Evolutionary conservation across 2,797 vertebrate genomes (phyloP).

Genomic region (Enoplosus armatus): DNA sequence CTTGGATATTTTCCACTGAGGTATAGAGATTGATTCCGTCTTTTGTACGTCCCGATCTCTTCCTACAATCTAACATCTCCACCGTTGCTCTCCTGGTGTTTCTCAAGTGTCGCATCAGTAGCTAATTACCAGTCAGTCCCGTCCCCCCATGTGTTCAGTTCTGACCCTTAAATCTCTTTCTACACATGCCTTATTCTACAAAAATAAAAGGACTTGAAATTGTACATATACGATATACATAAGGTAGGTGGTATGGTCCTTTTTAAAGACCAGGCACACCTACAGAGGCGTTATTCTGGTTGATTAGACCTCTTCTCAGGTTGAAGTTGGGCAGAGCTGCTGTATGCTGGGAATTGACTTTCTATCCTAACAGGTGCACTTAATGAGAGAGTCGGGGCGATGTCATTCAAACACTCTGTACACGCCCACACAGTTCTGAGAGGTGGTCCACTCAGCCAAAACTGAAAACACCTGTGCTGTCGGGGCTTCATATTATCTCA

Average conservation of each 20-base stretch:
- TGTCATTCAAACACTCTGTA: neutral
- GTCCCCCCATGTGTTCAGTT: neutral
- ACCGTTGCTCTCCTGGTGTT: neutral
- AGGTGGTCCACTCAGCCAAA: neutral
- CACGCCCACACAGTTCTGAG: neutral
- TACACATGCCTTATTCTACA: no score
- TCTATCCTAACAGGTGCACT: conserved; percentile 1
- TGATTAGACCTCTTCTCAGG: neutral
- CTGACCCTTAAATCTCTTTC: neutral
- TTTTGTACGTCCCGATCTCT: neutral
- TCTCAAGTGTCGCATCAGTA: neutral
- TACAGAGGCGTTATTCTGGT: neutral
- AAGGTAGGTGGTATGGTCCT: neutral
- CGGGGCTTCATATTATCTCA: neutral
- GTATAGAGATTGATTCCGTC: neutral
- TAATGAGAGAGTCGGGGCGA: neutral
- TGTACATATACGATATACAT: neutral
- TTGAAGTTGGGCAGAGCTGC: neutral
- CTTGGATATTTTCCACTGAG: neutral
- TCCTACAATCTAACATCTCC: neutral
- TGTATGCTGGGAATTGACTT: neutral
- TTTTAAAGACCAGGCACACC: neutral
- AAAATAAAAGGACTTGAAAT: neutral
- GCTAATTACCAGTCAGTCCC: neutral
- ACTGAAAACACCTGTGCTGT: neutral